Evolutionary conservation across 1,140 invertebrate genomes (phyloP), one percentile per base, ranked within the genome.

Genomic region (Pteromalus puparum): DNA sequence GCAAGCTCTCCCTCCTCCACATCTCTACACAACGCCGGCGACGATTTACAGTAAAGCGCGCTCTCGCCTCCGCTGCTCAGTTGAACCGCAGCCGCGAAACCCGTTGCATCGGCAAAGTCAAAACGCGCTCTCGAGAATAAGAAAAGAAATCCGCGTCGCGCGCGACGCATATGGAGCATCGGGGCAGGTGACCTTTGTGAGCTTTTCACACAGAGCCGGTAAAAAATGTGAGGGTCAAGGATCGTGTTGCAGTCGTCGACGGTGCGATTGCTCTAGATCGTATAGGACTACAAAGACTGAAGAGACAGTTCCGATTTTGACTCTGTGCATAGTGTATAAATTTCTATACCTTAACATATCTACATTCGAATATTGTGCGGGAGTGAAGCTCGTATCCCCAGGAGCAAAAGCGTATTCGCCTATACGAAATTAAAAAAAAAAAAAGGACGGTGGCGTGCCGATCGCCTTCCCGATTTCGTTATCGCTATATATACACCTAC

Each of bases 81-180:
- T 84, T 53, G 68, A 74, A 65, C 18, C 74, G 82, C 38, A 77
- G 82, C 65, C 48, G 77, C 77, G 83, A 24, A 12, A 68, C 12
- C 28, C 42, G 67, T 26, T 13, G 28, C 81, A 18, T 61, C 38
- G 42, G 12, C 68, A 6, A n/a, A 42, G 38, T 9, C 12, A 12
- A 68, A 12, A 26, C 24, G 24, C 48, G 48, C 48, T 53, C 18
- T 1, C 2, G 12, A 53, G 46, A 48, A 48, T 4, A 48, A 48
- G 46, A 18, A 48, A 10, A 48, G 10, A 15, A 48, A 48, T 1
- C 13, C 12, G 46, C 46, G 46, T 12, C 38, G 46, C 46, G 3
- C 12, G 46, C 46, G 46, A 18, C 38, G 46, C 46, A 15, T 18
- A 48, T 48, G 46, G 46, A 48, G 46, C 46, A 4, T 48, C 46